Evolutionary conservation across 2,888 invertebrate genomes (phyloP).

Genomic region (Drosophila limbata): DNA sequence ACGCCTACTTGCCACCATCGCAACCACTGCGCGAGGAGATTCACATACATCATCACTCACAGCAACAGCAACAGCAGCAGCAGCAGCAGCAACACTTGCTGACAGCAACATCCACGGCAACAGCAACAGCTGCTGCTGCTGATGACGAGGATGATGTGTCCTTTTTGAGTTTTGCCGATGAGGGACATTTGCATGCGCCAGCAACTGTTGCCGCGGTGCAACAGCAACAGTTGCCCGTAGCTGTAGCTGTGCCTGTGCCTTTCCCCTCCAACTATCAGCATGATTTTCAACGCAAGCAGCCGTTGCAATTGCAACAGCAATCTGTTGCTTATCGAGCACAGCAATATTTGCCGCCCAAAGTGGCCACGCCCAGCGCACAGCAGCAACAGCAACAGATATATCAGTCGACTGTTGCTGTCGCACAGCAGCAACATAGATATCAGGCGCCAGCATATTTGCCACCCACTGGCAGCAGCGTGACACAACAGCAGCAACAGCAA

Average conservation of each 20-base stretch:
- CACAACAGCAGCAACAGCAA: conserved; percentile 11
- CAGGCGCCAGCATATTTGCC: conserved; percentile 53
- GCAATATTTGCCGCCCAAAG: conserved; percentile 61
- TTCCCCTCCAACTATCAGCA: conserved; percentile 77
- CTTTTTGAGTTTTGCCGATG: conserved; percentile 62
- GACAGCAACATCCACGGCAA: conserved; percentile 13
- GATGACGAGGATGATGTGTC: conserved; percentile 71
- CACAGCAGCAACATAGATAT: conserved; percentile 29
- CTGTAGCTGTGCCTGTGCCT: conserved; percentile 68
- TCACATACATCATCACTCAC: conserved; percentile 58
- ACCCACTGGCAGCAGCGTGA: conserved; percentile 26
- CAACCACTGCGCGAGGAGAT: conserved; percentile 51
- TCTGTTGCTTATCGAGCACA: conserved; percentile 34
- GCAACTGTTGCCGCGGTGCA: conserved; percentile 31
- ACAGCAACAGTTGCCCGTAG: conserved; percentile 18
- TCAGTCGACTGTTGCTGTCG: conserved; percentile 31
- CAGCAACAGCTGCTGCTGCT: conserved; percentile 25
- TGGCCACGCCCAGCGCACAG: conserved; percentile 23
- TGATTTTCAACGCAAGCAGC: conserved; percentile 55
- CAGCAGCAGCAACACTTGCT: conserved; percentile 26
- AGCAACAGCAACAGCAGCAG: conserved; percentile 19
- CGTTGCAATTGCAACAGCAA: conserved; percentile 10
- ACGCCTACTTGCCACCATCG: conserved; percentile 56
- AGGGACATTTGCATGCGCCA: conserved; percentile 17
- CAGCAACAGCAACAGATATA: conserved; percentile 38